Evolutionary conservation across 1,140 invertebrate genomes (phyloP).

Genomic region (Andrena cerasifolii): DNA sequence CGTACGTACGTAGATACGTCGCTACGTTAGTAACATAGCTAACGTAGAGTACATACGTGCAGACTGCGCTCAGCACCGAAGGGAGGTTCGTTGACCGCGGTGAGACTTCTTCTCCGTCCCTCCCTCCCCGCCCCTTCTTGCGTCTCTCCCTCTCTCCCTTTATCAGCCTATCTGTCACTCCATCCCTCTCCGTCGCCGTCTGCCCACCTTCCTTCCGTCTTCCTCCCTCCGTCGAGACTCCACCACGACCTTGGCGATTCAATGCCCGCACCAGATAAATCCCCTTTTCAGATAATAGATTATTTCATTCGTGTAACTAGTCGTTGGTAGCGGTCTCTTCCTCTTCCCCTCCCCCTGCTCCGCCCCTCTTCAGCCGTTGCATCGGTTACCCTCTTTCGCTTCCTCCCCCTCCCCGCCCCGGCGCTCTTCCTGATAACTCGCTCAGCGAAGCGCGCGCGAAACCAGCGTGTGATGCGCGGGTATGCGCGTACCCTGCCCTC

Average conservation of each 20-base stretch:
- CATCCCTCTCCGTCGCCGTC: conserved; percentile 36
- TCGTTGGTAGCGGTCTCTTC: conserved; percentile 66
- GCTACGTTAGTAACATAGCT: conserved; percentile 54
- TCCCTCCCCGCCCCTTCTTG: background rate
- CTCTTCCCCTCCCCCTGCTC: background rate
- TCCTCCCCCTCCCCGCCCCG: conserved; percentile 11
- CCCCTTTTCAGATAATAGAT: conserved; percentile 79
- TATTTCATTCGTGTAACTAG: conserved; percentile 80
- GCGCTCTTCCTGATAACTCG: conserved; percentile 49
- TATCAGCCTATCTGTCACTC: conserved; percentile 30
- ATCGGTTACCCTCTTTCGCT: conserved; percentile 34
- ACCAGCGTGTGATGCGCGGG: conserved; percentile 29
- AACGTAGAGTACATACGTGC: conserved; percentile 52
- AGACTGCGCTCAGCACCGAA: conserved; percentile 54
- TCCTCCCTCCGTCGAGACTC: conserved; percentile 64
- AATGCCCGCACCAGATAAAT: conserved; percentile 81
- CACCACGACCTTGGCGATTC: conserved; percentile 80
- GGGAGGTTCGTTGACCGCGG: conserved; percentile 78
- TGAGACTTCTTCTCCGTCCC: conserved; percentile 72
- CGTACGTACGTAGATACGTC: conserved; percentile 46
- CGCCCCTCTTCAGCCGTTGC: background rate
- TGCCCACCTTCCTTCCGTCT: conserved; percentile 33
- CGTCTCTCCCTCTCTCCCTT: conserved; percentile 13
- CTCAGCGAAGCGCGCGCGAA: conserved; percentile 47
- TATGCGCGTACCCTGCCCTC: conserved; percentile 20